Conservation (phyloP, 2,113 vertebrate species). For the Calidris pygmaea region DNA sequence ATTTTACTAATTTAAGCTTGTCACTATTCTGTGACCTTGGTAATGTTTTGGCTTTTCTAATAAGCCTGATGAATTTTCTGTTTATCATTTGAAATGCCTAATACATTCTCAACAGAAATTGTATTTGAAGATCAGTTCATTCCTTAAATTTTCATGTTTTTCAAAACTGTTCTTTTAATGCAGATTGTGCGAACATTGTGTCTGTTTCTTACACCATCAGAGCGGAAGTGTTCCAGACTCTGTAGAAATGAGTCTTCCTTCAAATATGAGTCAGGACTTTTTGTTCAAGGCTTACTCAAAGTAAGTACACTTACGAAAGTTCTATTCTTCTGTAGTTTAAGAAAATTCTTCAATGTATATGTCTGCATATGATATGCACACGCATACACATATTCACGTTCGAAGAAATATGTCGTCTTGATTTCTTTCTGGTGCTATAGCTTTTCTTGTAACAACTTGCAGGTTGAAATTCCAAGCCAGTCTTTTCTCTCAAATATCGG, state of each 20-base stretch:
- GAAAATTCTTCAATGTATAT: neutral
- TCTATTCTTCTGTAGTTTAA: neutral
- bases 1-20: neutral
- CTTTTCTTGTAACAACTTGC: neutral
- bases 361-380: neutral
- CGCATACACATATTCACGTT: rapidly evolving
- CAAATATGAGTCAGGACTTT: constrained; percentile 94
- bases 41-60: neutral
- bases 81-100: neutral
- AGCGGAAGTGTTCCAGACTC: constrained; percentile 92
- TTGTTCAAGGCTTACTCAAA: constrained; percentile 97
- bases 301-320: constrained; percentile 68
- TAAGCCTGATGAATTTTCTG: neutral
- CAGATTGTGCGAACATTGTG: constrained; percentile 94
- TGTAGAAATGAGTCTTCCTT: constrained; percentile 87
- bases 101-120: neutral
- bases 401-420: neutral
- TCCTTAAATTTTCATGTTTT: neutral
- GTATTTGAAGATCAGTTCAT: neutral
- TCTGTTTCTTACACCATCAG: constrained; percentile 90
- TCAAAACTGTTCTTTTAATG: constrained; percentile 40
- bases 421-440: rapidly evolving
- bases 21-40: neutral
- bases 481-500: neutral
- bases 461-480: neutral